Percentiles rank a stretch among this genome's conserved stretches.
Conservation (phyloP, 2,797 vertebrate species). For the Chaetodon trifasciatus region DNA sequence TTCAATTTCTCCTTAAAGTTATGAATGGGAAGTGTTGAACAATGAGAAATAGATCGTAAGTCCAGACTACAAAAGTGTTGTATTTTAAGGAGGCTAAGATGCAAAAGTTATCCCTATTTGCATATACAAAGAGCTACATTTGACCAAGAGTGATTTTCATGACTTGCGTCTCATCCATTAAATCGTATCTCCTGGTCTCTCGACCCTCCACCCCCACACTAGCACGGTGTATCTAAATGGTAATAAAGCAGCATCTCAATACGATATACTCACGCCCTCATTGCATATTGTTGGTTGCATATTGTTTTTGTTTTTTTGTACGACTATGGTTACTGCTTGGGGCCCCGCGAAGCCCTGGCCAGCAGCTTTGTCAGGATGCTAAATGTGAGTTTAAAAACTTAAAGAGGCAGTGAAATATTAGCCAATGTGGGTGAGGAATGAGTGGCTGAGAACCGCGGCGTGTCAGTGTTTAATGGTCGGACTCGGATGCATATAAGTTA, state of each 20-base stretch:
- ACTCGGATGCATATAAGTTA: slow-evolving; percentile 98
- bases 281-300: slow-evolving; percentile 69
- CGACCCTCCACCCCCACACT: slow-evolving; percentile 32
- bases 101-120: slow-evolving; percentile 63
- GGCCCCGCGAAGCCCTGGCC: slow-evolving; percentile 63
- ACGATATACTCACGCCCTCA: slow-evolving; percentile 57
- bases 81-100: slow-evolving; percentile 19
- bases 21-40: slow-evolving; percentile 4
- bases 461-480: slow-evolving; percentile 98
- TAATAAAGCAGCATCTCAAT: slow-evolving; percentile 79
- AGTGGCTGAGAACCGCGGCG: slow-evolving; percentile 93
- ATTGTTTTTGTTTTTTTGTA: slow-evolving; percentile 62
- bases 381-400: slow-evolving; percentile 94
- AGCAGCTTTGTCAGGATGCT: slow-evolving; percentile 87
- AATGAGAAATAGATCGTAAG: slow-evolving; percentile 30
- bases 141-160: slow-evolving; percentile 76
- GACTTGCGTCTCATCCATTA: slow-evolving; percentile 77
- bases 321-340: slow-evolving; percentile 35
- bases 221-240: slow-evolving; percentile 79
- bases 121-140: slow-evolving; percentile 52
- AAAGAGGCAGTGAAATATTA: slow-evolving; percentile 98
- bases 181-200: slow-evolving; percentile 53
- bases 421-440: slow-evolving; percentile 96
- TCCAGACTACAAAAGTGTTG: slow-evolving; percentile 18
- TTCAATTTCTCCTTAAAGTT: slow-evolving; percentile 22